Evolutionary conservation across 2,888 invertebrate species (phyloP).

Genomic region (Philereme transversata): DNA sequence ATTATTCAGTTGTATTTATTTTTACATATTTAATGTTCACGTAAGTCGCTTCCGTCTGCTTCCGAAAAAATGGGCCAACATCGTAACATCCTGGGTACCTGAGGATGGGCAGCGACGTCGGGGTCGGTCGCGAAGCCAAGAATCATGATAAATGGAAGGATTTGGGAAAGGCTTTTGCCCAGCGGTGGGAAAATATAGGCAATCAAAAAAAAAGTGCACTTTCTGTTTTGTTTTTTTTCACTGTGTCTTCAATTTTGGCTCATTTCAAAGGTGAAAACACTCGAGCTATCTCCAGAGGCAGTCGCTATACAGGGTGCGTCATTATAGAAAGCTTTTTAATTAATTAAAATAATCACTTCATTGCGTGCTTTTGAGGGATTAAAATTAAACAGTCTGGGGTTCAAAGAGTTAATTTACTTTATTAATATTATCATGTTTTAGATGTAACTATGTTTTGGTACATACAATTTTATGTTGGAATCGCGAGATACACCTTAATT

Average conservation of each 20-base stretch:
- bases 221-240: conserved; percentile 25
- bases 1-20: too few species aligned
- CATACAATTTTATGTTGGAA: neutral
- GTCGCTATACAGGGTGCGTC: conserved; percentile 51
- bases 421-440: conserved; percentile 14
- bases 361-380: conserved; percentile 38
- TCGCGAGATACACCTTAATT: neutral
- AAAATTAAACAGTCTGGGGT: conserved; percentile 30
- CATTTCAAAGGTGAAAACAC: conserved; percentile 62
- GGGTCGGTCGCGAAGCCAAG: too few species aligned
- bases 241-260: conserved; percentile 58
- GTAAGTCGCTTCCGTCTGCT: too few species aligned
- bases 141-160: too few species aligned
- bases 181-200: too few species aligned
- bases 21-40: too few species aligned
- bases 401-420: conserved; percentile 30
- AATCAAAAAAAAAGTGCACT: too few species aligned
- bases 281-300: conserved; percentile 57
- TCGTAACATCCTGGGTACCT: too few species aligned
- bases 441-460: neutral
- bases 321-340: conserved; percentile 40
- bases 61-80: too few species aligned
- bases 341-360: conserved; percentile 43
- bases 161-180: too few species aligned
- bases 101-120: too few species aligned